Evolutionary conservation across 2,113 vertebrate genomes (phyloP).

Genomic region (Charadrius vociferus): DNA sequence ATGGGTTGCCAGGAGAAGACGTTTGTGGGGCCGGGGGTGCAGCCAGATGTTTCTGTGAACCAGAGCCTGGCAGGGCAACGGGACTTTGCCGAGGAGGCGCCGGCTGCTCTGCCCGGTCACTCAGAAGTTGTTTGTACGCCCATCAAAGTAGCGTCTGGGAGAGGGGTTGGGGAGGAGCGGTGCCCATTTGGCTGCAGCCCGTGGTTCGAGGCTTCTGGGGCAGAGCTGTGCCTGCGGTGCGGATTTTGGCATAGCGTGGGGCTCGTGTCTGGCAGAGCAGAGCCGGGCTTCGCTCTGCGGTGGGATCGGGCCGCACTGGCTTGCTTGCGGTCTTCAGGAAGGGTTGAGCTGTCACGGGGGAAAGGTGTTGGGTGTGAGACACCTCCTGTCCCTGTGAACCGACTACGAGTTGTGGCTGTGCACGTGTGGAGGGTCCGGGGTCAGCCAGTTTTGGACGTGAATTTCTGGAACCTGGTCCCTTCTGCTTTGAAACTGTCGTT

Average conservation of each 20-base stretch:
- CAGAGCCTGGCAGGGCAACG: fast-evolving
- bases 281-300: neutral
- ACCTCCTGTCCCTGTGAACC: neutral
- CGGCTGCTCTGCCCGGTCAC: neutral
- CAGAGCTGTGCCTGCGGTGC: neutral
- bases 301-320: too few relatives aligned
- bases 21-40: neutral
- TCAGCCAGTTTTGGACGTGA: neutral
- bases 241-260: fast-evolving
- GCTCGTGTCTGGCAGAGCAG: neutral
- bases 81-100: neutral
- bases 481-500: neutral
- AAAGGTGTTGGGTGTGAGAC: neutral
- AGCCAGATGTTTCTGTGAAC: neutral
- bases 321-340: neutral
- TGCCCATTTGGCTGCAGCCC: neutral
- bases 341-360: neutral
- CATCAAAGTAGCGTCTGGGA: neutral
- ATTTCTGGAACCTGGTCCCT: neutral
- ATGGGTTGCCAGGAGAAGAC: neutral
- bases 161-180: neutral
- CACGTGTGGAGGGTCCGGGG: neutral
- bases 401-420: neutral
- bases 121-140: neutral
- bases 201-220: neutral